These are phyloP conservation scores for Rhamnusium bicolor DNA, from an alignment of 2,888 invertebrate species.

Conservation along the genomic window DNA sequence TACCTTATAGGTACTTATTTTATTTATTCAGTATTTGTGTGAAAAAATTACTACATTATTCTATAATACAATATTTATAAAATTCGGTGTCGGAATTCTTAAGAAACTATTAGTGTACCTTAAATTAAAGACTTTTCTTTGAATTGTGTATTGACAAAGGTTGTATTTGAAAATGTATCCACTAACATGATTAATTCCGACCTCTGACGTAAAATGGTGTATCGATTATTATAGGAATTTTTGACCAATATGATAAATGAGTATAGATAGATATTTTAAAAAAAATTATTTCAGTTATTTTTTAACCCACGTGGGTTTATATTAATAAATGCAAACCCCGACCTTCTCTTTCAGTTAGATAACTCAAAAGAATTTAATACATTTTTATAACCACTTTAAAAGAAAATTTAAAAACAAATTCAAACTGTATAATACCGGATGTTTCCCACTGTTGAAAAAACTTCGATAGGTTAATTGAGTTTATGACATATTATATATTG, in stretches of 20 bases:
- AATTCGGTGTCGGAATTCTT: background rate
- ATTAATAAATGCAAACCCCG: no score
- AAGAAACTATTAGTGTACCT: background rate
- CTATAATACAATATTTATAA: background rate
- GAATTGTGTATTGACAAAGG: background rate
- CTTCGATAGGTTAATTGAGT: no score
- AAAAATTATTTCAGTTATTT: background rate
- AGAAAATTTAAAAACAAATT: no score
- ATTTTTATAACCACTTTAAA: no score
- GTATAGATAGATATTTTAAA: background rate
- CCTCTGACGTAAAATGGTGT: background rate
- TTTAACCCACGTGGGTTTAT: background rate
- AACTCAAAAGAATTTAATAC: no score
- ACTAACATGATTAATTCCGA: background rate
- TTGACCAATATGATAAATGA: background rate
- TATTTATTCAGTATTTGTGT: no score
- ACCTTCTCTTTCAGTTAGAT: no score
- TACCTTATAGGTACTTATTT: background rate
- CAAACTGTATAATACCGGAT: no score
- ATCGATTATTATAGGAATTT: background rate
- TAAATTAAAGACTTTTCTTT: background rate
- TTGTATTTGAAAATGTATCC: background rate
- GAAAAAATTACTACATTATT: background rate
- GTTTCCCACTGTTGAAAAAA: no score
- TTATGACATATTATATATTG: no score